phyloP scores from a whole-genome alignment of 2,113 vertebrate genomes.

The Otocyon megalotis region DNA sequence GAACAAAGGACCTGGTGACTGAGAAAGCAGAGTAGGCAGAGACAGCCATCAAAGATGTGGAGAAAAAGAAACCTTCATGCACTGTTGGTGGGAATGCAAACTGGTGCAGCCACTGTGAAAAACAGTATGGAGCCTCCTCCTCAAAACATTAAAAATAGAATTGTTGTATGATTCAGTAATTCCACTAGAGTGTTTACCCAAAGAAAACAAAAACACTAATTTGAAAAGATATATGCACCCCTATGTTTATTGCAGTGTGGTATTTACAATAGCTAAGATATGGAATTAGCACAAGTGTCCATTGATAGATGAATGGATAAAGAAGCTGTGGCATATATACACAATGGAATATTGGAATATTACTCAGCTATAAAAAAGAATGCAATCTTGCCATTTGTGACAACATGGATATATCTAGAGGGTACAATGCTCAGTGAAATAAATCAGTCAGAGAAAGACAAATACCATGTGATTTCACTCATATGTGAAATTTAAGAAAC shows the following conservation, averaged over 20 bases:
- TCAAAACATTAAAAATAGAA: not conserved
- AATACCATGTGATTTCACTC: not conserved
- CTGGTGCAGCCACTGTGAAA: not conserved
- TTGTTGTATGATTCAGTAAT: not conserved
- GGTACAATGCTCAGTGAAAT: not conserved
- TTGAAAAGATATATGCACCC: not conserved
- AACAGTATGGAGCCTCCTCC: not conserved
- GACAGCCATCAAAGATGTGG: not conserved
- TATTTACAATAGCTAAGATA: not conserved
- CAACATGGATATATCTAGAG: not conserved
- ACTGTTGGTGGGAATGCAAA: not conserved
- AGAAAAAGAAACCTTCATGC: not conserved
- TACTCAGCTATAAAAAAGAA: not conserved
- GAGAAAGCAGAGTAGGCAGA: not conserved
- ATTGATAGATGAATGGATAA: not conserved
- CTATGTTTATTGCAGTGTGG: not conserved
- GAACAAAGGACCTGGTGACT: not conserved
- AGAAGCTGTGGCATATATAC: not conserved
- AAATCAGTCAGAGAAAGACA: not conserved
- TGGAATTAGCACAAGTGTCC: not conserved
- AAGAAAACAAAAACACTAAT: not conserved
- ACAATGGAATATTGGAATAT: not conserved
- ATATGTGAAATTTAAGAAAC: not conserved
- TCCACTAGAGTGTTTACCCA: not conserved
- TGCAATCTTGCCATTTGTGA: not conserved